phyloP scores from a whole-genome alignment of 2,113 vertebrate genomes.

The Elgaria multicarinata region DNA sequence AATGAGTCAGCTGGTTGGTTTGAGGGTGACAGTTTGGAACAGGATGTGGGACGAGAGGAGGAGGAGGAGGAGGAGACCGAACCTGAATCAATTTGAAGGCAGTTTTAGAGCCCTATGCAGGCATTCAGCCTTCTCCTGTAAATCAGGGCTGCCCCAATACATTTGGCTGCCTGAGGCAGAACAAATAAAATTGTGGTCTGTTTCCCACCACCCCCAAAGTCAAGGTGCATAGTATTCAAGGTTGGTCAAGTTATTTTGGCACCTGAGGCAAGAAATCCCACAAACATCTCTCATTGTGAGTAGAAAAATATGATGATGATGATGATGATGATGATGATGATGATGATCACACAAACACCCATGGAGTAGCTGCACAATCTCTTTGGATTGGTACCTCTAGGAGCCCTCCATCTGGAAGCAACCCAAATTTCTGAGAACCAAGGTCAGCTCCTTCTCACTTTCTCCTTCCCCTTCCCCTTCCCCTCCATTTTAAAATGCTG shows the following conservation, averaged over 20 bases:
- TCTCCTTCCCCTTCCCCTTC: not conserved
- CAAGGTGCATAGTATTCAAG: not conserved
- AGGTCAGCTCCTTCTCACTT: not conserved
- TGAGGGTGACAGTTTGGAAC: constrained; percentile 19
- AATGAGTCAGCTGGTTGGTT: constrained; percentile 24
- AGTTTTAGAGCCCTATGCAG: not conserved
- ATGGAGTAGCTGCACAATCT: no score
- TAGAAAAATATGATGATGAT: no score
- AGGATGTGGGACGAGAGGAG: constrained; percentile 19
- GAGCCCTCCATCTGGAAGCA: no score
- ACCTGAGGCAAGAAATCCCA: not conserved
- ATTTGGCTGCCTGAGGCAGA: no score
- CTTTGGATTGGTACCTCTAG: no score
- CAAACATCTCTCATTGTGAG: no score
- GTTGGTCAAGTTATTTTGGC: not conserved
- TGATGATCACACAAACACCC: no score
- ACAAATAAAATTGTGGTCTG: no score
- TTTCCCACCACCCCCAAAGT: no score
- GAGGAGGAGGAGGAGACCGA: not conserved
- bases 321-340: no score
- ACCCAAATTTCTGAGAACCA: not conserved
- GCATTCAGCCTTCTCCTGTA: no score
- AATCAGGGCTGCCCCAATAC: no score
- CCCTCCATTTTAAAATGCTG: not conserved
- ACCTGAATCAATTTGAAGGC: not conserved